Base-by-base conservation (phyloP, 2,113 vertebrate species). In the Castor canadensis region DNA sequence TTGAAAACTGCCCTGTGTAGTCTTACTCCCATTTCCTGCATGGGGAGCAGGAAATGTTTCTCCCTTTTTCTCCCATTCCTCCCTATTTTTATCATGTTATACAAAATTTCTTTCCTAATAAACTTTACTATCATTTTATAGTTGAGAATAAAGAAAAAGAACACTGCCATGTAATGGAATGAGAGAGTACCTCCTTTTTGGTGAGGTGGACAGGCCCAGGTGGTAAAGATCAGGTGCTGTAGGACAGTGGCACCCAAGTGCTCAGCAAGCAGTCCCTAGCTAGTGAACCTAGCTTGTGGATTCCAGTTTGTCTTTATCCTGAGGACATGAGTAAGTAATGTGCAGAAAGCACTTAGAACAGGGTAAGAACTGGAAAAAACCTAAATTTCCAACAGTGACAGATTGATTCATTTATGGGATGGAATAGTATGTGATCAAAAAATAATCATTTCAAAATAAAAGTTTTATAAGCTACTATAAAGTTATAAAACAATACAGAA, bases 341-440 rank as follows among this genome's bases (percentile, higher is more conserved):
- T 43, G 32, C 56, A 62, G 56, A 94, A 87, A 83, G 86, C 94
- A 60, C 66, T 60, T 85, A 71, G 89, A 81, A 76, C n/a, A 72
- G 82, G 66, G 10, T 88, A 43, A 89, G 83, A 93, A 87, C 16
- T 87, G 96, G 97, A 96, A 97, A 97, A 89, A 97, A 97, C 96
- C 96, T 96, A 97, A 95, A 72, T 95, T 97, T 95, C 94, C 94
- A 95, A 16, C 64, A 83, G 24, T 6, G 47, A 73, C 28, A 45
- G 71, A 87, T 79, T 95, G 97, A 97, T 95, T 97, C 95, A 96
- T 72, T 94, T 49, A 28, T n/a, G 45, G 76, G 67, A 60, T 64
- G 52, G 79, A 72, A 86, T 60, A 58, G 45, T 85, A 73, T 49
- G 47, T 1, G 17, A 77, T 75, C 47, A 30, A 72, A 62, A 96